Percentiles rank a stretch among this genome's conserved stretches.
Evolutionary conservation across 2,888 invertebrate species (phyloP).

Genomic region (Ectropis crepuscularia): DNA sequence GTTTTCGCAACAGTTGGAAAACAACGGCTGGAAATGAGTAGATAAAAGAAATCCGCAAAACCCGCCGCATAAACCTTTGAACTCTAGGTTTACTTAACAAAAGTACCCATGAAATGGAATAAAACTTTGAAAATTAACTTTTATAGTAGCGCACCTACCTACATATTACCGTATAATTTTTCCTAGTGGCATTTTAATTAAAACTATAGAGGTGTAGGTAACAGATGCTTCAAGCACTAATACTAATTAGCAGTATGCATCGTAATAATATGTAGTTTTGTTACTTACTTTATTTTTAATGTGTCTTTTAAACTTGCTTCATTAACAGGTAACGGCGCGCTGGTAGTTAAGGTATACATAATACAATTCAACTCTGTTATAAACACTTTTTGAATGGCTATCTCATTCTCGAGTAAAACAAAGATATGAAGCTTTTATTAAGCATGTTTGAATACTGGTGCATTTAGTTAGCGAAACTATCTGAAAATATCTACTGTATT

Average conservation of each 20-base stretch:
- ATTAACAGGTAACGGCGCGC: constrained; percentile 14
- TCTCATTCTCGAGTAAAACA: neutral
- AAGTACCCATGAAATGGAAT: constrained; percentile 24
- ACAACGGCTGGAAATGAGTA: constrained; percentile 24
- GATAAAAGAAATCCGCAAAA: constrained; percentile 31
- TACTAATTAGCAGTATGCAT: constrained; percentile 31
- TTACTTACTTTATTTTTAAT: constrained; percentile 18
- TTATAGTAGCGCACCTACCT: constrained; percentile 17
- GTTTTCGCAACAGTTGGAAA: constrained; percentile 14
- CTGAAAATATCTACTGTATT: too few relatives aligned
- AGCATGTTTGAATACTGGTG: neutral
- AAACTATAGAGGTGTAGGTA: constrained; percentile 32
- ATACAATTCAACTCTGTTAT: constrained; percentile 16
- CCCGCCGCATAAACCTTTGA: constrained; percentile 18
- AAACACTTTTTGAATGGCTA: constrained; percentile 11
- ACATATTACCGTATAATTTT: constrained; percentile 20
- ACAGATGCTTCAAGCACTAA: constrained; percentile 33
- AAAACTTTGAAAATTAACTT: constrained; percentile 28
- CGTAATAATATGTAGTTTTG: constrained; percentile 21
- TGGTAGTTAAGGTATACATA: constrained; percentile 9
- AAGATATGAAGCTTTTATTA: neutral
- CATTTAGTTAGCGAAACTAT: too few relatives aligned
- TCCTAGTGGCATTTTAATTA: constrained; percentile 31
- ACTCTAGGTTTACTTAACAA: constrained; percentile 22
- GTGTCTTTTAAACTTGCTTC: constrained; percentile 15